Conservation (phyloP, 2,797 vertebrate genomes). For the Neosalanx taihuensis region DNA sequence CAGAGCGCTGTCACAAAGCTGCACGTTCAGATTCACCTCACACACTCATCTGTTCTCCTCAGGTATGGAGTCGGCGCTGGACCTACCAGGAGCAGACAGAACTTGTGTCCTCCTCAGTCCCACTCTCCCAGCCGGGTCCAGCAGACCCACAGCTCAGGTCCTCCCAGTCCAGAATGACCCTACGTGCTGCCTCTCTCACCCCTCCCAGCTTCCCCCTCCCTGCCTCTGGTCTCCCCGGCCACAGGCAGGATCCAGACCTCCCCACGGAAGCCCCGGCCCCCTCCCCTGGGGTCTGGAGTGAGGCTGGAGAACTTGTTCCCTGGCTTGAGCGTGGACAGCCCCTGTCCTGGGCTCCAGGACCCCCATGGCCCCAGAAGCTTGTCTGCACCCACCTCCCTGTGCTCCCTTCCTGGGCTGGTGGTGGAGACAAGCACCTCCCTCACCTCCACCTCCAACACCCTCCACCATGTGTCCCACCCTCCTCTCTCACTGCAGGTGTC, state of each 20-base stretch:
- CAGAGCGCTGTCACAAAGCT: too few relatives aligned
- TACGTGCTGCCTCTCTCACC: constrained; percentile 55
- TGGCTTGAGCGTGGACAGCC: constrained; percentile 70
- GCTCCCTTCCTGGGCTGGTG: constrained; percentile 68
- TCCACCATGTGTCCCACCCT: constrained; percentile 88
- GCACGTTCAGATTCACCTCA: constrained; percentile 3
- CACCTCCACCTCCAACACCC: constrained; percentile 83
- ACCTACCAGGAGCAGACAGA: constrained; percentile 73
- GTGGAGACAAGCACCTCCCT: constrained; percentile 83
- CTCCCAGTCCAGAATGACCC: constrained; percentile 90
- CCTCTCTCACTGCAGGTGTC: constrained; percentile 91
- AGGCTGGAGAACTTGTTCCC: constrained; percentile 85
- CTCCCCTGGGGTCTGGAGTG: constrained; percentile 70
- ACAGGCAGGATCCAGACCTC: constrained; percentile 77
- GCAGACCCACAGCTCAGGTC: constrained; percentile 95
- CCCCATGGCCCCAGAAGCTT: constrained; percentile 64
- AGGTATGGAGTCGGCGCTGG: constrained; percentile 80
- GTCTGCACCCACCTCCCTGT: constrained; percentile 64
- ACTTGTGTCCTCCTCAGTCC: constrained; percentile 83
- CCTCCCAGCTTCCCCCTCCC: constrained; percentile 53
- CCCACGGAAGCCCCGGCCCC: constrained; percentile 78
- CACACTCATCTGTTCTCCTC: constrained; percentile 35
- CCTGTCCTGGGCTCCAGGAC: constrained; percentile 67
- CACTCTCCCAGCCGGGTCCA: constrained; percentile 68
- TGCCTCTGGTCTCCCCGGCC: constrained; percentile 72